These are phyloP conservation scores for Bubo bubo DNA, from an alignment of 2,113 vertebrate genomes.

Conservation along the genomic window DNA sequence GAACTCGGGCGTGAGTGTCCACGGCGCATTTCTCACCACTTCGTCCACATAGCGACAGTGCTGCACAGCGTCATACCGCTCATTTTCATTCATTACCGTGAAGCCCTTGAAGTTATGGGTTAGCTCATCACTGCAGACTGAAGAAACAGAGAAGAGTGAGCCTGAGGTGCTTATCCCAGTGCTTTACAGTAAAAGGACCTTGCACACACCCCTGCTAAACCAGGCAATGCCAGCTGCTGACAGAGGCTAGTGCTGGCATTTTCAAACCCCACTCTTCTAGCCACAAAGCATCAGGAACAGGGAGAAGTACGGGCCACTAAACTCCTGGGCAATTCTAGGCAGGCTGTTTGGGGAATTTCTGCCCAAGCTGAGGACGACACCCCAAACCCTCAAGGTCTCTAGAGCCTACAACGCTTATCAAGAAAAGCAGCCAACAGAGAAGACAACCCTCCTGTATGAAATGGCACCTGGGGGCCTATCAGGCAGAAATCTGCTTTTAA, in stretches of 20 bases:
- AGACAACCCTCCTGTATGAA: not conserved
- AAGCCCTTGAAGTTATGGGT: constrained; percentile 98
- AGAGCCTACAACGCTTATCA: not conserved
- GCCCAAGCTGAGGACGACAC: not conserved
- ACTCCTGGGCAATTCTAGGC: not conserved
- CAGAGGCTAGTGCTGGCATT: not conserved
- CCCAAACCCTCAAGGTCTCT: not conserved
- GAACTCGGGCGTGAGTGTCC: constrained; percentile 93
- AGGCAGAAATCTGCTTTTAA: not conserved
- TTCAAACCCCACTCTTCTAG: not conserved
- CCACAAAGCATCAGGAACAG: not conserved
- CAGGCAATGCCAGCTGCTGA: not conserved
- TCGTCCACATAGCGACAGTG: constrained; percentile 98
- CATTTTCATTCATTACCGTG: constrained; percentile 96
- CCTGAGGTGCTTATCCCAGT: not conserved
- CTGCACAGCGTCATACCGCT: constrained; percentile 92
- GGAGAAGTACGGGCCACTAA: fast-evolving
- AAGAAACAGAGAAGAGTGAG: not conserved
- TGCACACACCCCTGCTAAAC: not conserved
- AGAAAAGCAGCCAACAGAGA: not conserved
- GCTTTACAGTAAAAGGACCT: not conserved
- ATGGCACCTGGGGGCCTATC: not conserved
- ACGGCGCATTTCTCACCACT: constrained; percentile 93
- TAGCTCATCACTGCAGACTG: constrained; percentile 97
- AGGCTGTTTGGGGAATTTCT: not conserved